phyloP scores from a whole-genome alignment of 2,888 invertebrate species.

The Orchesella flavescens region DNA sequence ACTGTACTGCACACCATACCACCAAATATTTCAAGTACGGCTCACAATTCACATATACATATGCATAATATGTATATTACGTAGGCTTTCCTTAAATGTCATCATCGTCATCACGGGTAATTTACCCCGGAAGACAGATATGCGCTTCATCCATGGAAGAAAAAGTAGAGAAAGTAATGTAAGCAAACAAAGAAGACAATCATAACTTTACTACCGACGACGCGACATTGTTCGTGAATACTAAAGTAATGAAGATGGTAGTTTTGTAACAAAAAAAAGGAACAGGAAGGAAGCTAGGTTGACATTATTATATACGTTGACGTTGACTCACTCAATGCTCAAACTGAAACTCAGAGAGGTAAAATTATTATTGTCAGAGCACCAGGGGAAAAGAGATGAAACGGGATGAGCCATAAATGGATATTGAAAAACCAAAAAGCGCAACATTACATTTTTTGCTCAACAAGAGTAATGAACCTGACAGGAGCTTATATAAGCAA shows the following conservation, averaged over 20 bases:
- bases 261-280: slow-evolving; percentile 3
- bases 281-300: slow-evolving; percentile 7
- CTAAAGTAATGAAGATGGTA: slow-evolving; percentile 16
- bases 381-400: neutral
- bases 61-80: neutral
- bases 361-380: neutral
- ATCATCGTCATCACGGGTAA: slow-evolving; percentile 72
- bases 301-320: slow-evolving; percentile 47
- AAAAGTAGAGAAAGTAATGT: slow-evolving; percentile 18
- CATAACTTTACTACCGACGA: slow-evolving; percentile 2
- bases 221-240: slow-evolving; percentile 1
- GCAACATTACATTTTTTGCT: neutral
- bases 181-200: slow-evolving; percentile 3
- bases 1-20: neutral
- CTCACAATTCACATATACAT: neutral
- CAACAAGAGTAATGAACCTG: neutral
- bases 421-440: slow-evolving; percentile 10
- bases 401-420: neutral
- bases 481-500: neutral
- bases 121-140: slow-evolving; percentile 67
- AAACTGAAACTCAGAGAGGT: neutral
- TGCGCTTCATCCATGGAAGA: slow-evolving; percentile 53
- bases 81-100: slow-evolving; percentile 69
- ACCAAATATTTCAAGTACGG: neutral
- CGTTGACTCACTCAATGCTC: slow-evolving; percentile 48